Base-by-base conservation (phyloP, 2,113 vertebrate species). In the Otis tarda region DNA sequence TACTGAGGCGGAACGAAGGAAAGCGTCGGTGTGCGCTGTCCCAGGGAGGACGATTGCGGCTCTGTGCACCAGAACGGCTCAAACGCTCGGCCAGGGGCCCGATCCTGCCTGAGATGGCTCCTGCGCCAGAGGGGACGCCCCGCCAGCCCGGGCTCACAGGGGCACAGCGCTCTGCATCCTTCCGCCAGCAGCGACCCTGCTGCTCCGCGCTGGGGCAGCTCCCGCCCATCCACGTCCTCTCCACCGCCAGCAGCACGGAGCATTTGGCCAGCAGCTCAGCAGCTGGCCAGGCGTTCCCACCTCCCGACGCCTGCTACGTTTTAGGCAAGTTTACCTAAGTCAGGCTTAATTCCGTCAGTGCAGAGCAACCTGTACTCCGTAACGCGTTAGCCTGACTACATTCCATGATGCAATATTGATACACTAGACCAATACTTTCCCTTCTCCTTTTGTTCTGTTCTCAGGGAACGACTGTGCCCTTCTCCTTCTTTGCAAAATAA, bases 1-100 rank as follows among this genome's bases (percentile, higher is more conserved):
- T 92, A 74, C 59, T 92, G 94, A 89, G 76, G 91, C 71, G 89
- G 73, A 95, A 91, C 81, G 94, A 90, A 92, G 37, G 83, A 60
- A 67, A 73, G 75, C 21, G 47, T 68, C 37, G 65, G 79, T 15
- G 49, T 28, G 67, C 0, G 2, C 76, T 47, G 87, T 69, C 28
- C 52, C 27, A 12, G 75, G 69, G 30, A 53, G 28, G 73, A 52
- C 7, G n/a, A 52, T 59, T 49, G 27, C 90, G 78, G 80, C 59
- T 74, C 39, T 0, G 9, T 7, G 43, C 30, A 49, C 47, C 64
- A 81, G 55, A 85, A 55, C 61, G 1, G 1, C 71, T 80, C 1
- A 0, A 18, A 41, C 31, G 65, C 4, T 0, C 83, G 76, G 60
- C 69, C 56, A n/a, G 85, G 55, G 7, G 4, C 49, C 76, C 3